These are phyloP conservation scores for Gopherus evgoodei DNA, from an alignment of 2,113 vertebrate genomes.

Conservation along the genomic window DNA sequence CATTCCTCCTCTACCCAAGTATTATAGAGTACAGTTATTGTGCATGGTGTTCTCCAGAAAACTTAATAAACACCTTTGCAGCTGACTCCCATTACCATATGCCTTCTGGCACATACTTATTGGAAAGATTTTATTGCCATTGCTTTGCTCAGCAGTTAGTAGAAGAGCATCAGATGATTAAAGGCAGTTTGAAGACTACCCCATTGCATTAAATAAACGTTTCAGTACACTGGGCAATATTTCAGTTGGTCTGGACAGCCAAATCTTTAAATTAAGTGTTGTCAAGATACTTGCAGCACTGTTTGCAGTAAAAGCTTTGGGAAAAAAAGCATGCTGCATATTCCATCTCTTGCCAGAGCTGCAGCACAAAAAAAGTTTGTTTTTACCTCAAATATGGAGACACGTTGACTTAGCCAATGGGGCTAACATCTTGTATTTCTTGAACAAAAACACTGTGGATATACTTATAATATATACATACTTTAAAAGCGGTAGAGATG, in stretches of 20 bases:
- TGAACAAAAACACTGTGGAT: neutral
- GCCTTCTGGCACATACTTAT: neutral
- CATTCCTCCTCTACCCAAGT: neutral
- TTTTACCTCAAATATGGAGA: slow-evolving; percentile 36
- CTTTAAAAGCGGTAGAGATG: slow-evolving; percentile 43
- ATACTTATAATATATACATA: neutral
- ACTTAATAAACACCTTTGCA: slow-evolving; percentile 15
- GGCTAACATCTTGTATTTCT: slow-evolving; percentile 47
- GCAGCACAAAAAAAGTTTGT: slow-evolving; percentile 32
- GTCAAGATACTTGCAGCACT: slow-evolving; percentile 44
- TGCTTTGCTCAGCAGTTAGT: slow-evolving; percentile 49
- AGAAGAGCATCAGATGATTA: slow-evolving; percentile 33
- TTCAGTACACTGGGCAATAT: slow-evolving; percentile 9
- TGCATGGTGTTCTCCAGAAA: rapidly evolving
- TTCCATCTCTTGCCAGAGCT: slow-evolving; percentile 53
- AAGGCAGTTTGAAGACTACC: slow-evolving; percentile 58
- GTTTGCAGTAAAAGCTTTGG: slow-evolving; percentile 10
- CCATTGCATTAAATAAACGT: slow-evolving; percentile 48
- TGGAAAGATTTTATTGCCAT: slow-evolving; percentile 41
- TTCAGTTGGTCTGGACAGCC: slow-evolving; percentile 48
- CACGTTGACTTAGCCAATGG: neutral
- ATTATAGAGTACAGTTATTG: neutral
- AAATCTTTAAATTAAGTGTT: slow-evolving; percentile 41
- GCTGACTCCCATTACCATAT: slow-evolving; percentile 12
- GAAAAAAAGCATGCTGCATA: slow-evolving; percentile 19